Evolutionary conservation across 1,140 invertebrate genomes (phyloP).

Genomic region (Planococcus citri): DNA sequence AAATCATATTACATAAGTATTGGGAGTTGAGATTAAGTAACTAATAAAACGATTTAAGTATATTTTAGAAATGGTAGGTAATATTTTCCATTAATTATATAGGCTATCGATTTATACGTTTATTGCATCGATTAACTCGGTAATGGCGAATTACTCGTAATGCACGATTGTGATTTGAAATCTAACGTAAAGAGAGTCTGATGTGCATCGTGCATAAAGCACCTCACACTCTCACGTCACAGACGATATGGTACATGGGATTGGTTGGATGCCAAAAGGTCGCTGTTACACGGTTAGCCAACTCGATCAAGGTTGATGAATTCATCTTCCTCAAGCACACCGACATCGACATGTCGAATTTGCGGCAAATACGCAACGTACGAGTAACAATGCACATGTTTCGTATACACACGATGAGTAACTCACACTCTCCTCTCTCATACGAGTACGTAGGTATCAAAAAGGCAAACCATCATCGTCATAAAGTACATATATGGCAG

Average conservation of each 20-base stretch:
- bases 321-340: background rate
- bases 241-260: background rate
- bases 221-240: background rate
- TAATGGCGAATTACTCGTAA: too few species aligned
- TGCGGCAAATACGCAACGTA: background rate
- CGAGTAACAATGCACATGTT: background rate
- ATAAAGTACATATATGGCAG: too few species aligned
- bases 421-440: too few species aligned
- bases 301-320: slow-evolving; percentile 16
- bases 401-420: too few species aligned
- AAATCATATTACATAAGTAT: too few species aligned
- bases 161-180: background rate
- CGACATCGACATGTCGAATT: too few species aligned
- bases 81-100: background rate
- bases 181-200: background rate
- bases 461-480: too few species aligned
- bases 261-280: slow-evolving; percentile 9
- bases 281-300: slow-evolving; percentile 8
- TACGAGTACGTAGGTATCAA: too few species aligned
- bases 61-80: background rate
- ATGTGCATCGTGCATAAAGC: too few species aligned
- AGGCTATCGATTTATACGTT: too few species aligned
- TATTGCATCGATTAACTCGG: background rate
- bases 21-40: too few species aligned
- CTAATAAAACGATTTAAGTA: too few species aligned